Conservation (phyloP, 92 coral and sea anemone species). For the Palythoa grandiflora region DNA sequence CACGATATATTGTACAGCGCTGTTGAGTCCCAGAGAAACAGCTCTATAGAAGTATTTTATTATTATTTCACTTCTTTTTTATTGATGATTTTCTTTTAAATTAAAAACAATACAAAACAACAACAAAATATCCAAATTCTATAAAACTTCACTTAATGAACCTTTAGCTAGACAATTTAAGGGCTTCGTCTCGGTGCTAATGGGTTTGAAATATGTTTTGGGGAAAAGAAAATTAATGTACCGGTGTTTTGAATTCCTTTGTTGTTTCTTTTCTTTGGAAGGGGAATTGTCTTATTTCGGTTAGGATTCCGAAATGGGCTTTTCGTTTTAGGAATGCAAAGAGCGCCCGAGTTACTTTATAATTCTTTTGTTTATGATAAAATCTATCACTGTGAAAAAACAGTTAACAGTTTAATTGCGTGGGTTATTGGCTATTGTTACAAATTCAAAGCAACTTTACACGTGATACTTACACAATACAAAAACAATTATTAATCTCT, state of each 20-base stretch:
- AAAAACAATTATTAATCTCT: slow-evolving; percentile 33
- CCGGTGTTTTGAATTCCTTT: not conserved
- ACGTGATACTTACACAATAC: slow-evolving; percentile 37
- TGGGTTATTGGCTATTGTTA: slow-evolving; percentile 4
- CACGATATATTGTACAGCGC: too few relatives aligned
- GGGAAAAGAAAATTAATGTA: not conserved
- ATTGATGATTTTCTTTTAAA: too few relatives aligned
- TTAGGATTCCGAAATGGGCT: not conserved
- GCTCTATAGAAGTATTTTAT: too few relatives aligned
- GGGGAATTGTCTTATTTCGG: not conserved
- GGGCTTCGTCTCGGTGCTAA: too few relatives aligned
- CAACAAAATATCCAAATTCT: too few relatives aligned
- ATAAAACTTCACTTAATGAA: too few relatives aligned
- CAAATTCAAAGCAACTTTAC: slow-evolving; percentile 11
- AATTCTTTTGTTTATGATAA: slow-evolving; percentile 2
- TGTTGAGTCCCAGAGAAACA: too few relatives aligned
- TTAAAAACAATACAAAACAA: too few relatives aligned
- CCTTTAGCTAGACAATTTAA: too few relatives aligned
- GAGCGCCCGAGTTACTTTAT: not conserved
- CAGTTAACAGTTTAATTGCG: slow-evolving; percentile 21
- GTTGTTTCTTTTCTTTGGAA: not conserved
- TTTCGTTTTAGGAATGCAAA: not conserved
- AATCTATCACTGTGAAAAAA: not conserved
- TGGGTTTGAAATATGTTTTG: too few relatives aligned
- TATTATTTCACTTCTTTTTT: too few relatives aligned